These are phyloP conservation scores for Halictus quadricinctus DNA, from an alignment of 2,888 invertebrate species.

Conservation along the genomic window DNA sequence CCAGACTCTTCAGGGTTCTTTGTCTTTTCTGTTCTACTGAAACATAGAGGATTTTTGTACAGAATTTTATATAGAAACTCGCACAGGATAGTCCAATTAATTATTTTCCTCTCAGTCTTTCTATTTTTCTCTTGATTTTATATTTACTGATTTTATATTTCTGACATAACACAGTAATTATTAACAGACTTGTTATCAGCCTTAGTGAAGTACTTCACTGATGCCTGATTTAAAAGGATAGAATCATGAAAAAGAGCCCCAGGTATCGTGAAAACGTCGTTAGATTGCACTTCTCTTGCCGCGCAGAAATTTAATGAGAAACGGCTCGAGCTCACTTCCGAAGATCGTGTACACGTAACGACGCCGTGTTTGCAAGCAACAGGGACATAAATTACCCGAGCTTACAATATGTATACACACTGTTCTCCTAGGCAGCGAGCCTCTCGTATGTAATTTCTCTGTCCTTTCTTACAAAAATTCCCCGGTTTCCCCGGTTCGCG, in stretches of 20 bases:
- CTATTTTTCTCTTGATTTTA: too few relatives aligned
- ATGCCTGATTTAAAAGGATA: neutral
- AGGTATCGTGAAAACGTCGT: neutral
- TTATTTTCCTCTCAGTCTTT: too few relatives aligned
- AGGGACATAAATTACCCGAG: neutral
- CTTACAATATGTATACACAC: neutral
- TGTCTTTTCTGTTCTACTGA: too few relatives aligned
- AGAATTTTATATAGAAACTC: too few relatives aligned
- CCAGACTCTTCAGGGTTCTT: neutral
- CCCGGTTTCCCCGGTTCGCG: neutral
- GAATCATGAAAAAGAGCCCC: neutral
- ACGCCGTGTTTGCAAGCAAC: neutral
- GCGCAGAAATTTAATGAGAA: neutral
- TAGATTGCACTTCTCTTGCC: neutral
- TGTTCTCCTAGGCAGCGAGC: conserved; percentile 12
- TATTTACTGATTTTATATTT: too few relatives aligned
- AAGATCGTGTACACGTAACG: neutral
- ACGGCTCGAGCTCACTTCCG: neutral
- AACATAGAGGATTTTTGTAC: too few relatives aligned
- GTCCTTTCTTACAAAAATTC: neutral
- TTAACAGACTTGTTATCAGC: too few relatives aligned
- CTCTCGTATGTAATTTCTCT: neutral
- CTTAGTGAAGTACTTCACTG: neutral
- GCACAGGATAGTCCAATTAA: too few relatives aligned
- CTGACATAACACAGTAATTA: too few relatives aligned